Percentiles rank a stretch among this genome's conserved stretches.
These are phyloP conservation scores for Alexandromys fortis DNA, from an alignment of 2,113 vertebrate genomes.

Conservation along the genomic window DNA sequence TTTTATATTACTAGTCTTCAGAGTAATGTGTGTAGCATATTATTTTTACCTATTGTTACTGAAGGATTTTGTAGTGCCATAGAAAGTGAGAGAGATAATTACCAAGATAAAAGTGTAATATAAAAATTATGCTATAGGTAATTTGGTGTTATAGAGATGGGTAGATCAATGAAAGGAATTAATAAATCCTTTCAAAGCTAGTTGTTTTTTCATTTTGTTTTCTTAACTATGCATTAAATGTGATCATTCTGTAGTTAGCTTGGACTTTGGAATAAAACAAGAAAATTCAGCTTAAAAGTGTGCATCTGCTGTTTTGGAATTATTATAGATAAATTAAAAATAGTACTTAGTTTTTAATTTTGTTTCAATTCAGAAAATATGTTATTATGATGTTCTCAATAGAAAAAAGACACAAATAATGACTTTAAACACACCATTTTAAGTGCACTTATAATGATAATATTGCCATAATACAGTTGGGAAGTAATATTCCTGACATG, in stretches of 20 bases:
- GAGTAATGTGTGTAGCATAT: background rate
- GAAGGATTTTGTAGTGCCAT: background rate
- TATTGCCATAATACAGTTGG: background rate
- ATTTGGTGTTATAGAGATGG: background rate
- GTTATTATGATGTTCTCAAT: conserved; percentile 1
- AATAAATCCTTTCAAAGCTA: background rate
- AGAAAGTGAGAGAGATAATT: background rate
- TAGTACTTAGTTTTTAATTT: background rate
- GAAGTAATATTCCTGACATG: background rate
- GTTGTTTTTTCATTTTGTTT: background rate
- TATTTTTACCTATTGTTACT: background rate
- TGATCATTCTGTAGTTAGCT: conserved; percentile 21
- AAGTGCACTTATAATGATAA: background rate
- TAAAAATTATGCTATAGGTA: background rate
- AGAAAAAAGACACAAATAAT: background rate
- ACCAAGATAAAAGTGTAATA: conserved; percentile 11
- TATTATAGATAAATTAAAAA: conserved; percentile 1
- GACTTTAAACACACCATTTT: background rate
- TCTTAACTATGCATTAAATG: background rate
- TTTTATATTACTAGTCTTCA: background rate
- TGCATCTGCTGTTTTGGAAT: conserved; percentile 31
- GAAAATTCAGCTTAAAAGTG: background rate
- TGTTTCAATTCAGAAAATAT: conserved; percentile 4
- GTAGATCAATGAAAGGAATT: conserved; percentile 8
- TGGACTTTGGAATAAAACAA: background rate